Conservation (phyloP, 2,797 vertebrate species). For the Crenuchus spilurus region DNA sequence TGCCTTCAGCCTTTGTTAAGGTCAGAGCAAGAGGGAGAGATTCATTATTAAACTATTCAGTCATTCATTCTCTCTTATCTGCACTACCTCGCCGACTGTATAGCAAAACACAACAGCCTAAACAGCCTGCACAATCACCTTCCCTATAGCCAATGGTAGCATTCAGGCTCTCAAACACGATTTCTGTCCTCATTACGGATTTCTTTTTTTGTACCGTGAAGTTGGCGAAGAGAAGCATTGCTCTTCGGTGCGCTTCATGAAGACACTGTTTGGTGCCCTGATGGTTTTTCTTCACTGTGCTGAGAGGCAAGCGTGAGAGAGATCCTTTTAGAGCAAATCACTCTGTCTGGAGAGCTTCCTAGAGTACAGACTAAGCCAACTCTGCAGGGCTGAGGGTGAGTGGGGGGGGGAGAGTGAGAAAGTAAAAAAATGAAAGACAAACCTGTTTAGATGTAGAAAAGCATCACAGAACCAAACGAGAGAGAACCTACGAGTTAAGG, state of each 20-base stretch:
- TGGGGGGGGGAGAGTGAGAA: constrained; percentile 1
- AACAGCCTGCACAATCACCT: not conserved
- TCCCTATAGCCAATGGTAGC: constrained; percentile 10
- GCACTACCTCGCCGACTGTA: no score
- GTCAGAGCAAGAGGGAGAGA: constrained; percentile 54
- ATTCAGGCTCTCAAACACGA: not conserved
- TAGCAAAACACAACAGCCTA: constrained; percentile 1
- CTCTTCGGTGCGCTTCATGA: constrained; percentile 38
- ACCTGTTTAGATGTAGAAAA: not conserved
- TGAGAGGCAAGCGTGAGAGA: constrained; percentile 29
- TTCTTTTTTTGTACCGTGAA: constrained; percentile 32
- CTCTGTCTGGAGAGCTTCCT: constrained; percentile 44
- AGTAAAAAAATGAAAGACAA: not conserved
- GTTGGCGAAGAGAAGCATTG: not conserved
- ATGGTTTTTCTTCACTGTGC: constrained; percentile 39
- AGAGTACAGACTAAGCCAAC: constrained; percentile 30
- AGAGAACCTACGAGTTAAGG: no score
- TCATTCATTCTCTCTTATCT: no score
- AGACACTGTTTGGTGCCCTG: constrained; percentile 28
- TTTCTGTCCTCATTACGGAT: not conserved
- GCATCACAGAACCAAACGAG: not conserved
- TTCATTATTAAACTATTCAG: no score
- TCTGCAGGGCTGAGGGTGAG: constrained; percentile 4
- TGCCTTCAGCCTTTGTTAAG: constrained; percentile 63
- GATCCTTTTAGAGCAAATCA: constrained; percentile 53